Evolutionary conservation across 2,888 invertebrate species (phyloP), one percentile per base, ranked within the genome.

Genomic region (Drosophila pseudotalamancana): DNA sequence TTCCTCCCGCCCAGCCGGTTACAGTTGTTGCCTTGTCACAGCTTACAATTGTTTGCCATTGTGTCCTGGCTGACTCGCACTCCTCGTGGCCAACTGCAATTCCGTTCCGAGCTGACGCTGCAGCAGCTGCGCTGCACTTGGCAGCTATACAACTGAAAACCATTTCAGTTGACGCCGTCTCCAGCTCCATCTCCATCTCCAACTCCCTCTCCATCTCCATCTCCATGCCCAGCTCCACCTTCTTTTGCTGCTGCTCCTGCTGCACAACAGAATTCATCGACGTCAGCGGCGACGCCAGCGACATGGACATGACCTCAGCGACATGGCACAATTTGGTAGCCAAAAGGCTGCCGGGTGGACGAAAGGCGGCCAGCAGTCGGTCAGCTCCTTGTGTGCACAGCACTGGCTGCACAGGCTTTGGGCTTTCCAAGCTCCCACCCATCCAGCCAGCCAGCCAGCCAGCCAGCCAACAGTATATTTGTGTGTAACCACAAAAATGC

Each of bases 11-110:
- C 49, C 49, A 37, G 49, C 49, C 37, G 37, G 27, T 27, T 66
- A 60, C 40, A 68, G 73, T 59, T 85, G 67, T 57, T 74, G 70
- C 82, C 37, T 14, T 79, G 81, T 79, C 79, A 79, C 85, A 74
- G 79, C 77, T 81, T 85, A 79, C 85, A 82, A 85, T 81, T 82
- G 81, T 79, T 82, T 85, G 80, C 80, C 83, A 71, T 55, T 34
- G 40, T 55, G n/a, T 16, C 8, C 34, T 16, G 18, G 29, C 19
- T 16, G 53, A 39, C 63, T 59, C 63, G 60, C 73, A 62, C 63
- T 73, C 53, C 67, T 56, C 51, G 61, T 66, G 65, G 71, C 68
- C 66, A 62, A 64, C 81, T 85, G 83, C 81, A 84, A 75, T 84
- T 81, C 87, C 87, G 86, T 69, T 79, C 53, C 50, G 50, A 73